phyloP scores from a whole-genome alignment of 2,797 vertebrate species.

The Hafferia zeledoni region DNA sequence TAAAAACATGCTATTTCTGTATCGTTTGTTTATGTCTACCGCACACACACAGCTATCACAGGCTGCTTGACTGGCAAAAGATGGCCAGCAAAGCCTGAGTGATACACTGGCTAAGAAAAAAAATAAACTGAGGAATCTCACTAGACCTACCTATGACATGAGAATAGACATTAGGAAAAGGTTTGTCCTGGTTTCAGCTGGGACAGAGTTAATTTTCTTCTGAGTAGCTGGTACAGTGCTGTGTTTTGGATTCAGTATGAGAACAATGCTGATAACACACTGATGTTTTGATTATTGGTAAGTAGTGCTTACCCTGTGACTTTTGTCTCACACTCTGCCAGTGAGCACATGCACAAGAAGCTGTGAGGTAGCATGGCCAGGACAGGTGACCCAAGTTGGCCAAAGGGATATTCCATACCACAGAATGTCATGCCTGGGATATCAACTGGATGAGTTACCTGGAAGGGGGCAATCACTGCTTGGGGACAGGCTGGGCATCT shows the following conservation, averaged over 20 bases:
- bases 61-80: background rate
- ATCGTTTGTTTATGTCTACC: background rate
- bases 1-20: constrained; percentile 2
- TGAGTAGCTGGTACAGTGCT: background rate
- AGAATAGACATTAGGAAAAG: background rate
- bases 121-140: background rate
- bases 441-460: background rate
- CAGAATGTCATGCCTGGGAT: background rate
- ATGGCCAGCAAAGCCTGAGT: background rate
- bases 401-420: background rate
- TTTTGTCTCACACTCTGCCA: background rate
- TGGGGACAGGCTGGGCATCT: background rate
- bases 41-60: background rate
- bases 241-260: background rate
- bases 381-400: background rate
- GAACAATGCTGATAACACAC: background rate
- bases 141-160: background rate
- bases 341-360: background rate
- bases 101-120: background rate
- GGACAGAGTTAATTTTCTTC: background rate
- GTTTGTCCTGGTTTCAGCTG: background rate
- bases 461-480: background rate
- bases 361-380: background rate
- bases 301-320: background rate
- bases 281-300: background rate